Evolutionary conservation across 2,888 invertebrate genomes (phyloP).

Genomic region (Lasioglossum malachurum): DNA sequence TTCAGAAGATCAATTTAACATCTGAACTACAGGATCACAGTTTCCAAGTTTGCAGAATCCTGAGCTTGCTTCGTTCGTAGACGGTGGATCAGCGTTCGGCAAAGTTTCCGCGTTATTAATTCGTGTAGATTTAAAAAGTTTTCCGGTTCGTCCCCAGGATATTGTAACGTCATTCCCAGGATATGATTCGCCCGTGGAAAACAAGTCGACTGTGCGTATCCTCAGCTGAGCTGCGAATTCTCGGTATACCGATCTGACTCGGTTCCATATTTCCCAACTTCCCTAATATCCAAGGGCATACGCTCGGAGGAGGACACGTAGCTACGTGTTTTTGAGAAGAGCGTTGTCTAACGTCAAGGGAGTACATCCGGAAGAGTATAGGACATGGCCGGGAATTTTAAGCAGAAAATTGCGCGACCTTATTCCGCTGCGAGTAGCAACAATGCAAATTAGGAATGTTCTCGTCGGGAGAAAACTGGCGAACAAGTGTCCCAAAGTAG

Average conservation of each 20-base stretch:
- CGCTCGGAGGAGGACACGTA: conserved; percentile 7
- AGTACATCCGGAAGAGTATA: conserved; percentile 4
- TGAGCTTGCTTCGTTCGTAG: neutral
- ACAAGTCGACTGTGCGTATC: conserved; percentile 17
- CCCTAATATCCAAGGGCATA: conserved; percentile 28
- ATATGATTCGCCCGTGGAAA: conserved; percentile 10
- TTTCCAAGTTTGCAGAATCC: neutral
- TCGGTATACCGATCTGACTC: conserved; percentile 18
- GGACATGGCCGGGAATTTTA: conserved; percentile 29
- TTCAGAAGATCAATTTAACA: neutral
- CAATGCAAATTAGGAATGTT: conserved; percentile 30
- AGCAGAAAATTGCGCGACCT: conserved; percentile 24
- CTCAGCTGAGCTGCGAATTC: conserved; percentile 2
- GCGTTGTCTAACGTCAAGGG: neutral
- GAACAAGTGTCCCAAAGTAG: conserved; percentile 17
- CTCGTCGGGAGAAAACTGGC: conserved; percentile 10
- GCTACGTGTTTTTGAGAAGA: conserved; percentile 3
- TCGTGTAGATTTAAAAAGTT: neutral
- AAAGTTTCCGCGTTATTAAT: conserved; percentile 5
- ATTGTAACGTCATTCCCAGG: neutral
- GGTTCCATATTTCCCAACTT: conserved; percentile 34
- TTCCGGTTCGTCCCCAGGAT: neutral
- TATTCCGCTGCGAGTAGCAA: conserved; percentile 24
- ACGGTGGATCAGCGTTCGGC: neutral
- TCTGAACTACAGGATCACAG: neutral